A percentile compares a stretch with the other conserved stretches of the same genome.
These are phyloP conservation scores for Danaus plexippus DNA, from an alignment of 1,140 invertebrate species.

Conservation along the genomic window DNA sequence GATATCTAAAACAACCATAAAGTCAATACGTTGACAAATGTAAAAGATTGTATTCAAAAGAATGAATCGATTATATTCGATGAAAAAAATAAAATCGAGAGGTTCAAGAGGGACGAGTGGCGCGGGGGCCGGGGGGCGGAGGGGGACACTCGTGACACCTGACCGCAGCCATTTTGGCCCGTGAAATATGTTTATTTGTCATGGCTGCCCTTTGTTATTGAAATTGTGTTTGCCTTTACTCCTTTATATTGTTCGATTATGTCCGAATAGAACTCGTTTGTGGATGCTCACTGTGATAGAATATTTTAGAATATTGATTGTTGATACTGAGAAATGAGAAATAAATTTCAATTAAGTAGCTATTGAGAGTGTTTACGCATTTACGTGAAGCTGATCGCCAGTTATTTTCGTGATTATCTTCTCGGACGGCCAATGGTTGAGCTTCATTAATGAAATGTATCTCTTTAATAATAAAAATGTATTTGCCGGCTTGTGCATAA, in stretches of 20 bases:
- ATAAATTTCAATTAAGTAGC: conserved; percentile 70
- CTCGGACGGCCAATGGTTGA: conserved; percentile 32
- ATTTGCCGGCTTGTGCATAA: neutral
- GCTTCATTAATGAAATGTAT: conserved; percentile 41
- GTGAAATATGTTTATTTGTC: conserved; percentile 72
- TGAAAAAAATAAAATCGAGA: conserved; percentile 39
- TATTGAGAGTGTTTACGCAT: conserved; percentile 54
- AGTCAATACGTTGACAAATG: conserved; percentile 37
- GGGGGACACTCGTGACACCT: conserved; percentile 57
- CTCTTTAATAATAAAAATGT: conserved; percentile 32
- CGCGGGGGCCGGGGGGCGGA: conserved; percentile 25
- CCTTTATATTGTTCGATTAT: conserved; percentile 71
- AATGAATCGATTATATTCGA: conserved; percentile 59
- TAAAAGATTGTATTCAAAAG: conserved; percentile 51
- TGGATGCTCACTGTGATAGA: conserved; percentile 57
- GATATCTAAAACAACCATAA: no score
- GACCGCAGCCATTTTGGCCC: conserved; percentile 69
- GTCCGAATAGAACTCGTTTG: conserved; percentile 60
- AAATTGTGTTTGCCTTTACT: conserved; percentile 71
- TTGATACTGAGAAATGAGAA: conserved; percentile 69
- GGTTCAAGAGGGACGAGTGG: conserved; percentile 26
- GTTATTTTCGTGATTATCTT: conserved; percentile 63
- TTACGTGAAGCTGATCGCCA: conserved; percentile 31
- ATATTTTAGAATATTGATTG: conserved; percentile 71
- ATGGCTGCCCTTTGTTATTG: conserved; percentile 69